phyloP scores from a whole-genome alignment of 2,113 vertebrate species.

The Pheucticus melanocephalus region DNA sequence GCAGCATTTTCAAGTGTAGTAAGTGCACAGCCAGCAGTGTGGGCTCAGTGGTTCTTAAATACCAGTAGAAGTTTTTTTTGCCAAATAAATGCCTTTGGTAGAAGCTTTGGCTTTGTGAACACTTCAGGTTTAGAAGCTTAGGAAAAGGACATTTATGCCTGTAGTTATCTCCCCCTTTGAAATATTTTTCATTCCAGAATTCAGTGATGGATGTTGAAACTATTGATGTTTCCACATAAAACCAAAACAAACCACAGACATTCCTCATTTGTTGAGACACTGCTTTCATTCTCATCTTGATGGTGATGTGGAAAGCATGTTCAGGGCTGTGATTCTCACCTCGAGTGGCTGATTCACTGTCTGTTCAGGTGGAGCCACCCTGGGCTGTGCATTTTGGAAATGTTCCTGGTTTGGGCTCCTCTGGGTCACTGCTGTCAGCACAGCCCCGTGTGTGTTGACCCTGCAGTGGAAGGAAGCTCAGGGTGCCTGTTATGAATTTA shows the following conservation, averaged over 20 bases:
- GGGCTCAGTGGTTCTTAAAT: not conserved
- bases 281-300: not conserved
- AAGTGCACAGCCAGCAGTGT: not conserved
- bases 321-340: not conserved
- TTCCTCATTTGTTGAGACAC: not conserved
- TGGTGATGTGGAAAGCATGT: not conserved
- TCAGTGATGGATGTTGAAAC: not conserved
- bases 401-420: not conserved
- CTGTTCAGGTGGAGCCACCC: not conserved
- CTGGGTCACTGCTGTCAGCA: not conserved
- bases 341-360: not conserved
- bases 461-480: not conserved
- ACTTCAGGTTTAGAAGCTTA: not conserved
- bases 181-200: not conserved
- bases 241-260: not conserved
- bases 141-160: not conserved
- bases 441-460: fast-evolving
- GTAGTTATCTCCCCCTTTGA: not conserved
- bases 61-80: not conserved
- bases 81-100: not conserved
- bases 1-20: not conserved
- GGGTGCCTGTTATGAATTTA: not conserved
- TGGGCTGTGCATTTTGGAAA: not conserved
- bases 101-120: not conserved
- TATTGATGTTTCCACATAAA: not conserved